Conservation (phyloP, 2,797 vertebrate species). For the Lagorchestes hirsutus region DNA sequence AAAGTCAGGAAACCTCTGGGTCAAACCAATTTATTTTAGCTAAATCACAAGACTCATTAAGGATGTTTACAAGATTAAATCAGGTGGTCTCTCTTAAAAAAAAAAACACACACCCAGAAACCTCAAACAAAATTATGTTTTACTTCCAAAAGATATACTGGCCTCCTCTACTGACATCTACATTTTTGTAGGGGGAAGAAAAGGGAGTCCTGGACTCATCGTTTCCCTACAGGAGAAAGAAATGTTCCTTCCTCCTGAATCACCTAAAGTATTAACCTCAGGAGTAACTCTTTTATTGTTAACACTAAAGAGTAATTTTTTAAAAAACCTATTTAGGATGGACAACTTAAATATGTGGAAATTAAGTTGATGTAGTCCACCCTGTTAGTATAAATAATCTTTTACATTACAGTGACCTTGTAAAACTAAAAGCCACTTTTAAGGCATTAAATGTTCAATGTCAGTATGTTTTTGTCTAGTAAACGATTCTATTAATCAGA, state of each 20-base stretch:
- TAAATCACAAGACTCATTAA: not conserved
- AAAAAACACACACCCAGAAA: not conserved
- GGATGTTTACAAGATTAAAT: not conserved
- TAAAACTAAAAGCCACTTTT: constrained; percentile 13
- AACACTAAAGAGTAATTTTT: not conserved
- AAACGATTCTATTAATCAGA: constrained; percentile 33
- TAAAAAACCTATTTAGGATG: not conserved
- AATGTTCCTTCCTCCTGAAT: not conserved
- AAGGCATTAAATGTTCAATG: not conserved
- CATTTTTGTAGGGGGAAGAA: no score
- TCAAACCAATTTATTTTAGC: not conserved
- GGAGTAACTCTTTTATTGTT: not conserved
- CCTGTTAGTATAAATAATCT: not conserved
- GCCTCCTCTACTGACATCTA: not conserved
- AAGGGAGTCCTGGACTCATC: not conserved
- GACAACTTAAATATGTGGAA: constrained; percentile 28
- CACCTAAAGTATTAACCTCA: not conserved
- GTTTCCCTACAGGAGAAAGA: not conserved
- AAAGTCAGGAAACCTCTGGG: not conserved
- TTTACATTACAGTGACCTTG: not conserved
- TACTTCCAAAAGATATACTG: not conserved
- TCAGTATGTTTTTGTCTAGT: constrained; percentile 11
- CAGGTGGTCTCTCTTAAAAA: not conserved
- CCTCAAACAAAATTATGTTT: not conserved
- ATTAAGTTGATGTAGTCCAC: not conserved